Evolutionary conservation across 2,888 invertebrate species (phyloP), one percentile per base, ranked within the genome.

Genomic region (Meiosimyza decipiens): DNA sequence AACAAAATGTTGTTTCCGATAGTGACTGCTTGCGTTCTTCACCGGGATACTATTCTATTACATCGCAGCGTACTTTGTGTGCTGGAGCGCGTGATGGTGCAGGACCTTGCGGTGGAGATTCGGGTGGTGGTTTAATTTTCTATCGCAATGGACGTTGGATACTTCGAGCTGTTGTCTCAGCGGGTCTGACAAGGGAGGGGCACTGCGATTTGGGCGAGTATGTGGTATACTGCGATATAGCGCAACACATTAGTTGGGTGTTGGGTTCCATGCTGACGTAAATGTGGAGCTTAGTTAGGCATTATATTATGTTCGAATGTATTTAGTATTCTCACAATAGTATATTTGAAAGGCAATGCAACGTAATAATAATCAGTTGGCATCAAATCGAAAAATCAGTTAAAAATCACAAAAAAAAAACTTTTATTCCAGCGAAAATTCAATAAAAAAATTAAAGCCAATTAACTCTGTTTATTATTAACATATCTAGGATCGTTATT

Each of bases 151-250:
- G 83, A 13, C 80, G 82, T 60, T 90, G 89, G 88, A 79, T 81
- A 71, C 77, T 90, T 51, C 83, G 89, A 49, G 90, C 89, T 9
- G 82, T 89, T 16, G 88, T 89, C 3, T 89, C 89, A 0, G 86
- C 88, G 12, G 87, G 89, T 0, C 79, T 88, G 5, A 73, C 77
- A 6, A 68, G 73, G 22, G 87, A 88, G 64, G 84, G 80, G 59
- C 84, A 86, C 0, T 93, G 92, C 79, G 90, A 92, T 80, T 87
- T 91, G 0, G 83, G 88, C 28, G 89, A 92, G 78, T 93, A 89
- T 79, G 86, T 91, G 3, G 89, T 93, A n/a, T 92, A 91, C 78
- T 91, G 90, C 0, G 93, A 93, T 80, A 83, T 89, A 49, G 90
- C 91, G 0, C 88, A 89, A 80, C 90, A 89, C 79, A 81, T 87